Conservation (phyloP, 2,113 vertebrate species). For the Athene noctua region DNA sequence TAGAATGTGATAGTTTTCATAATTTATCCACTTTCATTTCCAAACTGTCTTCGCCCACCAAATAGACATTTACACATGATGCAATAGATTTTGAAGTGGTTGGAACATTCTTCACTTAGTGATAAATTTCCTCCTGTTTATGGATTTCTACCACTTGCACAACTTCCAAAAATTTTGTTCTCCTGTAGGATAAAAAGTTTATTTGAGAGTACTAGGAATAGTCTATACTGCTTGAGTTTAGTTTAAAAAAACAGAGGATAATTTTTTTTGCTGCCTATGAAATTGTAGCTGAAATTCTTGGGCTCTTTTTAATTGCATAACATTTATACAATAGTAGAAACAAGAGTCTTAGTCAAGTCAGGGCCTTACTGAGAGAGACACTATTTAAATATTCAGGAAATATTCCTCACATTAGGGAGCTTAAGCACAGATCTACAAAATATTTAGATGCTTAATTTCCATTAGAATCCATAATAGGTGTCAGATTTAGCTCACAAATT, state of each 20-base stretch:
- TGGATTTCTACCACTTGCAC: not conserved
- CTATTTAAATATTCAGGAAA: not conserved
- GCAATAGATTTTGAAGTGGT: not conserved
- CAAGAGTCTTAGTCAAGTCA: not conserved
- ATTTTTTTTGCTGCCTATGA: not conserved
- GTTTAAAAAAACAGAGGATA: not conserved
- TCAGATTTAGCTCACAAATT: not conserved
- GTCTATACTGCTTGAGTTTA: not conserved
- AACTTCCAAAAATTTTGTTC: not conserved
- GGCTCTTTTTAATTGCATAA: not conserved
- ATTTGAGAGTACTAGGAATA: not conserved
- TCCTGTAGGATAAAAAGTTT: not conserved
- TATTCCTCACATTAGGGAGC: not conserved
- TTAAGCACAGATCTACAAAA: not conserved
- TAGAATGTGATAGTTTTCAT: not conserved
- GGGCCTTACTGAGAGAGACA: not conserved
- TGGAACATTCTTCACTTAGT: not conserved
- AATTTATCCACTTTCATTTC: slow-evolving; percentile 7
- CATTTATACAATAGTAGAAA: not conserved
- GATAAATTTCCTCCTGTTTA: not conserved
- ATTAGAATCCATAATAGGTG: not conserved
- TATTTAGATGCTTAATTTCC: not conserved
- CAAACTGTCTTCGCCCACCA: not conserved
- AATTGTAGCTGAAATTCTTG: not conserved
- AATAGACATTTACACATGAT: not conserved